These are phyloP conservation scores for Oithona nana DNA, from an alignment of 2,888 invertebrate species.

Conservation along the genomic window DNA sequence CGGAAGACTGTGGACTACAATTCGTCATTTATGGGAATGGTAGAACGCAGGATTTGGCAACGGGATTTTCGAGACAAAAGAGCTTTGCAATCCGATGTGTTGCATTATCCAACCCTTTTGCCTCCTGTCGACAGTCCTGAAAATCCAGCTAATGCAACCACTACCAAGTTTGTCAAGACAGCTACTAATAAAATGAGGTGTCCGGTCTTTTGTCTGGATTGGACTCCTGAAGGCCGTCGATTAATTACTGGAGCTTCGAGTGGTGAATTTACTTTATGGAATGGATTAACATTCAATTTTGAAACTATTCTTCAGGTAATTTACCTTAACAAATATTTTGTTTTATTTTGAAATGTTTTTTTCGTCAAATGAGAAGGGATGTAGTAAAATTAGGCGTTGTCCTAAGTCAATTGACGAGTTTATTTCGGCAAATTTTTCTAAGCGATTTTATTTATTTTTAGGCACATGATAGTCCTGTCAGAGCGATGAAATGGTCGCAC, in stretches of 20 bases:
- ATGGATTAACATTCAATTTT: slow-evolving; percentile 99
- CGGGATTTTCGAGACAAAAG: slow-evolving; percentile 71
- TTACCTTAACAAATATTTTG: too few relatives aligned
- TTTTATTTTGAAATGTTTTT: too few relatives aligned
- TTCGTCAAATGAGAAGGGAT: too few relatives aligned
- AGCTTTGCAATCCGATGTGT: slow-evolving; percentile 79
- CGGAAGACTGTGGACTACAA: slow-evolving; percentile 96
- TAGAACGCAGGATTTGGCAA: slow-evolving; percentile 90
- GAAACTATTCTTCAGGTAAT: slow-evolving; percentile 90
- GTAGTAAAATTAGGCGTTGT: too few relatives aligned
- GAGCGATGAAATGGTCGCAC: slow-evolving; percentile 98
- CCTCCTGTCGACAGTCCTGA: slow-evolving; percentile 86
- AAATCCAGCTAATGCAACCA: slow-evolving; percentile 89
- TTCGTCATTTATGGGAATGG: slow-evolving; percentile 71
- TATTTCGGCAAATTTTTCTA: too few relatives aligned
- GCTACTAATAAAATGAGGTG: slow-evolving; percentile 99
- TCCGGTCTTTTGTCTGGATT: slow-evolving; percentile 94
- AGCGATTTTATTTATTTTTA: too few relatives aligned
- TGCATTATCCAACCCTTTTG: slow-evolving; percentile 77
- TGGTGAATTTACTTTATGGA: slow-evolving; percentile 98
- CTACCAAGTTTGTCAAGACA: slow-evolving; percentile 82
- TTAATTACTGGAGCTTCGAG: slow-evolving; percentile 96
- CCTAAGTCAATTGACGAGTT: too few relatives aligned
- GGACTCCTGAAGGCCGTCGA: slow-evolving; percentile 97
- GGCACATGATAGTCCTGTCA: slow-evolving; percentile 35